Conservation (phyloP, 2,797 vertebrate species). For the Chelidonichthys spinosus region DNA sequence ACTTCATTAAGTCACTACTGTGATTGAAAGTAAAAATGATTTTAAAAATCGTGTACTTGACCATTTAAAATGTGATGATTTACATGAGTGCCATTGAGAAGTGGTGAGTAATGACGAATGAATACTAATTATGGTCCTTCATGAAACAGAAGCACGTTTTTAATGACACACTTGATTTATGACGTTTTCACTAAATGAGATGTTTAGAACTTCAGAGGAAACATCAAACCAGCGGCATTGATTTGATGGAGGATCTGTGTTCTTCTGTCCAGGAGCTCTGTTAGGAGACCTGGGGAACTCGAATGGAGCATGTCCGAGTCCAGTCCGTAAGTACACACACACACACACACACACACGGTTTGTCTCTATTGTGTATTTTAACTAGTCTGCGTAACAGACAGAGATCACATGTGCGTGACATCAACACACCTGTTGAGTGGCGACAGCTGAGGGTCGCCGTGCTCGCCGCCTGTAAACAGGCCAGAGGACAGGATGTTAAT, state of each 20-base stretch:
- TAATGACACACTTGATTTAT: conserved; percentile 56
- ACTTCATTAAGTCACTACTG: too few relatives aligned
- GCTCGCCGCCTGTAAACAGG: conserved; percentile 74
- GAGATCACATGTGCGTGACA: conserved; percentile 30
- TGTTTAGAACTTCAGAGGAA: not conserved
- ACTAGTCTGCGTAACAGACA: conserved; percentile 4
- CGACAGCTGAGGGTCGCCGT: conserved; percentile 80
- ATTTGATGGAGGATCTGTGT: not conserved
- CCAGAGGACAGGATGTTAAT: conserved; percentile 56
- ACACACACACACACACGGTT: not conserved
- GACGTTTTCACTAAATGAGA: conserved; percentile 25
- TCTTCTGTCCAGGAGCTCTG: conserved; percentile 87
- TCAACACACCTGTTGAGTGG: conserved; percentile 74
- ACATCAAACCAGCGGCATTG: too few relatives aligned
- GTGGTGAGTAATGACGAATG: conserved; percentile 27
- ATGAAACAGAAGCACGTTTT: conserved; percentile 26
- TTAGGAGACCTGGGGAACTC: conserved; percentile 93
- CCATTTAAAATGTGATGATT: not conserved
- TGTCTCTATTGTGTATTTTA: not conserved
- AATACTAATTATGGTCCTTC: conserved; percentile 51
- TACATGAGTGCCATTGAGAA: conserved; percentile 33
- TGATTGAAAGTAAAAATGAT: too few relatives aligned
- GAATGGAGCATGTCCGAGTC: conserved; percentile 94
- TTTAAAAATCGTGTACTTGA: too few relatives aligned
- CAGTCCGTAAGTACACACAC: conserved; percentile 89